Evolutionary conservation across 1,140 invertebrate species (phyloP).

Genomic region (Liolophura sinensis): DNA sequence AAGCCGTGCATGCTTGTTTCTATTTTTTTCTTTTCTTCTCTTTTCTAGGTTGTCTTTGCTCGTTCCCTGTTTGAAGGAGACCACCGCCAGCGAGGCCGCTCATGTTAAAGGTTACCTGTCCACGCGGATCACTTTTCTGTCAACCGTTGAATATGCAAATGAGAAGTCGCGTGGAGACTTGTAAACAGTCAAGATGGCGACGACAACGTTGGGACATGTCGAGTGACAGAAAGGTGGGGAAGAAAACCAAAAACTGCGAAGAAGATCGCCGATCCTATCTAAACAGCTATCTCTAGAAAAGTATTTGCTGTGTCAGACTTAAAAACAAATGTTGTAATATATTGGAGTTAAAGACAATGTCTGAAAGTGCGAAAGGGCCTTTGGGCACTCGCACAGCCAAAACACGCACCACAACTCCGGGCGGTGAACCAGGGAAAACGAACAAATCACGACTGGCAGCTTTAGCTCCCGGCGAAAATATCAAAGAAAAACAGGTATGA

Average conservation of each 20-base stretch:
- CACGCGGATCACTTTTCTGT: too few species aligned
- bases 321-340: not conserved
- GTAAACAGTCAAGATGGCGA: slow-evolving; percentile 35
- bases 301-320: not conserved
- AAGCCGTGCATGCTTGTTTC: too few species aligned
- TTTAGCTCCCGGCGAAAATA: slow-evolving; percentile 48
- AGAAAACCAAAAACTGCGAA: not conserved
- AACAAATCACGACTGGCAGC: slow-evolving; percentile 43
- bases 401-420: not conserved
- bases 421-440: slow-evolving; percentile 13
- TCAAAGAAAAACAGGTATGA: slow-evolving; percentile 53
- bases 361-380: not conserved
- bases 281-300: not conserved
- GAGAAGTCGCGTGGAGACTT: slow-evolving; percentile 27
- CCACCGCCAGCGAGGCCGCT: too few species aligned
- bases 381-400: not conserved
- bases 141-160: too few species aligned
- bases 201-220: not conserved
- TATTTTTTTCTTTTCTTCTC: too few species aligned
- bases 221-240: not conserved
- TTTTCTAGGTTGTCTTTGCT: too few species aligned
- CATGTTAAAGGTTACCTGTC: too few species aligned
- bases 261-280: not conserved
- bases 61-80: too few species aligned
- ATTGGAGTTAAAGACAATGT: not conserved